Evolutionary conservation across 2,113 vertebrate species (phyloP).

Genomic region (Triplophysa tibetana): DNA sequence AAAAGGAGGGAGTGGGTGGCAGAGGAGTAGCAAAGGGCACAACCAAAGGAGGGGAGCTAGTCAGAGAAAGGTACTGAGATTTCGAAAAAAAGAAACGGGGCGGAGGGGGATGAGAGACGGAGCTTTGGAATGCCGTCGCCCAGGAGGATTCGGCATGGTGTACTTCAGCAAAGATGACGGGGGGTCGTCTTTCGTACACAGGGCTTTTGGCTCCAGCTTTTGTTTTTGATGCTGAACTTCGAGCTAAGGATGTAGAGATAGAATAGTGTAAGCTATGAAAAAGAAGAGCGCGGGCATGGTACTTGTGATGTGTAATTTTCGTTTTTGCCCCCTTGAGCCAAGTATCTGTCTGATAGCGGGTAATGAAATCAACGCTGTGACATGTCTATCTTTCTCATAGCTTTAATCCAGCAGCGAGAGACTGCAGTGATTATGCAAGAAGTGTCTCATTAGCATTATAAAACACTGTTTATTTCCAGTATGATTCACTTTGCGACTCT

Average conservation of each 20-base stretch:
- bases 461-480: neutral
- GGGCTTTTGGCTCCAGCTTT: constrained; percentile 8
- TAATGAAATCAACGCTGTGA: constrained; percentile 10
- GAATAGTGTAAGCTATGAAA: constrained; percentile 5
- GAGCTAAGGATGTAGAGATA: constrained; percentile 7
- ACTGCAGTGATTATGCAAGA: constrained; percentile 3
- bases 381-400: neutral
- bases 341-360: constrained; percentile 15
- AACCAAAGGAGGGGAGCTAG: constrained; percentile 52
- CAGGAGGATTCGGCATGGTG: constrained; percentile 22
- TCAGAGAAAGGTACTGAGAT: constrained; percentile 48
- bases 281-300: neutral
- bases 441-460: constrained; percentile 1
- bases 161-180: constrained; percentile 33
- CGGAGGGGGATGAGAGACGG: constrained; percentile 13
- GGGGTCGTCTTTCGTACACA: constrained; percentile 30
- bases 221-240: constrained; percentile 36
- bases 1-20: constrained; percentile 54
- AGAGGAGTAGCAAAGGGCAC: constrained; percentile 52
- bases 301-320: constrained; percentile 10
- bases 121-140: constrained; percentile 47
- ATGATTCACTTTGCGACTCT: constrained; percentile 7
- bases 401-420: constrained; percentile 5
- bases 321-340: constrained; percentile 29
- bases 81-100: constrained; percentile 42